Base-by-base conservation (phyloP, 30 jellyfish, hydroid and myxozoan species). In the Hydractinia symbiolongicarpus region DNA sequence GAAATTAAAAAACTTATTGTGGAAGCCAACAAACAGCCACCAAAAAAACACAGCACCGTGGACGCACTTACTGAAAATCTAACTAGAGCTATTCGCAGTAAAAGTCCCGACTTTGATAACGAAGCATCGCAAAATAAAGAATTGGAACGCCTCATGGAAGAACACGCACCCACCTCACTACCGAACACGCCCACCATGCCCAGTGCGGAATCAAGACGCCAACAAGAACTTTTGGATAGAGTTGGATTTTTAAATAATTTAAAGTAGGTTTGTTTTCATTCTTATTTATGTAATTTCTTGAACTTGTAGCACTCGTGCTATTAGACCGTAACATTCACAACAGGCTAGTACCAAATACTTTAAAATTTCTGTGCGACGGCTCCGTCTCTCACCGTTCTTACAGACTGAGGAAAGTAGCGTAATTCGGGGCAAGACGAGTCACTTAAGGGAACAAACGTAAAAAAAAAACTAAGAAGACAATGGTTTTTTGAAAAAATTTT, bases 71-170 rank as follows among this genome's bases (percentile, higher is more conserved):
- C 86, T 5, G 96, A 89, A 58, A 77, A 71, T 50, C 61, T 84
- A 77, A 77, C 89, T 50, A 94, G 96, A 21, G 85, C 70, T 49
- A 60, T 76, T 13, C 85, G 91, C 19, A 72, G 94, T 14, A 87
- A 83, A 0, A 78, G 93, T 54, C 97, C 97, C 19, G 97, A 86
- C 76, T 89, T 89, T 4, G 86, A 20, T n/a, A 76, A 16, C 15
- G 77, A 52, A 4, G 61, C 44, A 19, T 11, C 61, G 16, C 30
- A 20, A 60, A 55, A 55, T 60, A 19, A 30, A 20, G 85, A 60
- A 9, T 57, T 20, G 7, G 61, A 55, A 16, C 61, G 50, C 8
- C 15, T 76, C 49, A 49, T 30, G 53, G 79, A 60, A 53, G 80
- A 52, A 77, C 54, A 57, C 15, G 9, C 20, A 55, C 66, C 76